Percentiles rank a stretch among this genome's conserved stretches.
Evolutionary conservation across 2,797 vertebrate species (phyloP).

Genomic region (Sorex maritimensis): DNA sequence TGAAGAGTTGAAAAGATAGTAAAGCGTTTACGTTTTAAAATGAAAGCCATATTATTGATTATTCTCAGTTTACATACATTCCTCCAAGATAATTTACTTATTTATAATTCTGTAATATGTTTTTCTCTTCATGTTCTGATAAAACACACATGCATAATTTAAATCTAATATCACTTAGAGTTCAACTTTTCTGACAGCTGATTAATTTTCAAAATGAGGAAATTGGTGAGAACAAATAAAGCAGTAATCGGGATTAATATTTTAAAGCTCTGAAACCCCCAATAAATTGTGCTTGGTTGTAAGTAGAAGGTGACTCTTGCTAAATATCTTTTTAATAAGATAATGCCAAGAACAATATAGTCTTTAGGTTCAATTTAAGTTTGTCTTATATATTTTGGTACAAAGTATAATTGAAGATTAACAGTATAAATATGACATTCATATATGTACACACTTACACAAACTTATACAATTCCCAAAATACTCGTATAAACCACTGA

Average conservation of each 20-base stretch:
- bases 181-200: slow-evolving; percentile 73
- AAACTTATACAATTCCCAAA: slow-evolving; percentile 79
- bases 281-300: slow-evolving; percentile 70
- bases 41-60: slow-evolving; percentile 55
- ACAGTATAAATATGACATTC: slow-evolving; percentile 84
- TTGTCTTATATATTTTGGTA: slow-evolving; percentile 82
- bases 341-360: slow-evolving; percentile 75
- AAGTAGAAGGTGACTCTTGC: slow-evolving; percentile 73
- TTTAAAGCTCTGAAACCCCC: slow-evolving; percentile 69
- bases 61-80: slow-evolving; percentile 43
- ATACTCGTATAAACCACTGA: slow-evolving; percentile 76
- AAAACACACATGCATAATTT: slow-evolving; percentile 79
- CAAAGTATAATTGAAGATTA: slow-evolving; percentile 78
- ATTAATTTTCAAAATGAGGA: slow-evolving; percentile 74
- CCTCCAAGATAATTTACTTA: slow-evolving; percentile 71
- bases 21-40: slow-evolving; percentile 66
- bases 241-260: slow-evolving; percentile 74
- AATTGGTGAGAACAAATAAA: slow-evolving; percentile 66
- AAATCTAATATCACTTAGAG: slow-evolving; percentile 75
- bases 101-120: slow-evolving; percentile 75
- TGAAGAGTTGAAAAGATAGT: neutral
- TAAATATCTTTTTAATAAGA: slow-evolving; percentile 82
- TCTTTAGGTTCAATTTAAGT: slow-evolving; percentile 79
- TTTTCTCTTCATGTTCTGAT: slow-evolving; percentile 73
- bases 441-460: neutral